phyloP scores from a whole-genome alignment of 2,113 vertebrate genomes.

The Ptilorrhoa leucosticta region DNA sequence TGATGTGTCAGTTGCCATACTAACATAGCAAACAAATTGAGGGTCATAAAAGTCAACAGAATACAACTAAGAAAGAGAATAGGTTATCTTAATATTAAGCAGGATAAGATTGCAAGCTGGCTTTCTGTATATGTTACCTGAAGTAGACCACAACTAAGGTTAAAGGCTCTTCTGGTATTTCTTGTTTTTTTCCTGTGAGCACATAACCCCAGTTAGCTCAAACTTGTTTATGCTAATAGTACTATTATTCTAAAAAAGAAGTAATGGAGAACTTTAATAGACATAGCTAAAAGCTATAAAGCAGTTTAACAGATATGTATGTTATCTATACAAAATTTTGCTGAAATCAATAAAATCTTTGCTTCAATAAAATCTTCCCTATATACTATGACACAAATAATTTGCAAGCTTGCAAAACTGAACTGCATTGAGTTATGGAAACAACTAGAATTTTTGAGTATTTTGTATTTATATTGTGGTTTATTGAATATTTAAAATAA shows the following conservation, averaged over 20 bases:
- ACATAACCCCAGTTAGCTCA: background rate
- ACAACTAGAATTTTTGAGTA: background rate
- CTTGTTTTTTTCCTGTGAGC: background rate
- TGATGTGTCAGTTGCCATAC: background rate
- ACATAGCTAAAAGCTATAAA: background rate
- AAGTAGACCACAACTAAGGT: background rate
- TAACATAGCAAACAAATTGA: background rate
- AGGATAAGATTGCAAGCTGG: background rate
- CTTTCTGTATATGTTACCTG: background rate
- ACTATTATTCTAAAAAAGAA: background rate
- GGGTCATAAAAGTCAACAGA: background rate
- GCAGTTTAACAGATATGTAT: background rate
- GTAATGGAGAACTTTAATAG: background rate
- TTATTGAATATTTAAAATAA: background rate
- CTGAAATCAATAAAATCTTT: background rate
- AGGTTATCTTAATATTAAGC: background rate
- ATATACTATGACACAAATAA: background rate
- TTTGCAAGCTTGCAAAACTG: background rate
- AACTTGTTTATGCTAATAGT: background rate
- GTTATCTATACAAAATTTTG: background rate
- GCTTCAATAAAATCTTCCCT: background rate
- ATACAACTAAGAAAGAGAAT: background rate
- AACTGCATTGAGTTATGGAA: background rate
- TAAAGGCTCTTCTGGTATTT: background rate
- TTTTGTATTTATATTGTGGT: background rate